A percentile compares a stretch with the other conserved stretches of the same genome.
Conservation (phyloP, 1,140 invertebrate genomes). For the Oreohelix idahoensis region DNA sequence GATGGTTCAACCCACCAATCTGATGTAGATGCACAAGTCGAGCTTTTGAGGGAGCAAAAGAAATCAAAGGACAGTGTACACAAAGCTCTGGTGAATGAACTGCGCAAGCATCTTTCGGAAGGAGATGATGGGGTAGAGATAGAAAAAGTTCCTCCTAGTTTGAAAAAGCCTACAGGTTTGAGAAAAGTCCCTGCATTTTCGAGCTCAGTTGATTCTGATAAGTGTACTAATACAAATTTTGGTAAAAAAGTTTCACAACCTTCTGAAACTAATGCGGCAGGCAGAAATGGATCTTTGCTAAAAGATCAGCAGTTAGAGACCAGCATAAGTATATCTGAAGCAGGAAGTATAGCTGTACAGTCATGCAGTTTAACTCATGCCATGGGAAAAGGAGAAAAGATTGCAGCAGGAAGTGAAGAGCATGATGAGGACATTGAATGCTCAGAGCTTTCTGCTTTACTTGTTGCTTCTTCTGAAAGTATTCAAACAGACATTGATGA, state of each 20-base stretch:
- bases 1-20: constrained; percentile 7
- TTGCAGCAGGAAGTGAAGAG: not conserved
- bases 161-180: not conserved
- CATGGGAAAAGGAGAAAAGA: not conserved
- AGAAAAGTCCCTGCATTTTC: not conserved
- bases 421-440: constrained; percentile 7
- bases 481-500: not conserved
- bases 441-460: constrained; percentile 17
- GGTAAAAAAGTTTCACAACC: not conserved
- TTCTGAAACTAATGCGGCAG: not conserved
- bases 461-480: not conserved
- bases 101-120: constrained; percentile 35
- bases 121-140: constrained; percentile 5
- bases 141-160: constrained; percentile 2
- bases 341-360: not conserved
- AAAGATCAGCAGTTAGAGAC: not conserved
- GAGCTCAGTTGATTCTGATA: not conserved
- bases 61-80: constrained; percentile 33
- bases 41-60: constrained; percentile 22
- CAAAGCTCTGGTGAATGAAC: constrained; percentile 37
- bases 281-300: not conserved
- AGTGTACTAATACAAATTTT: not conserved
- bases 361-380: not conserved
- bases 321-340: not conserved
- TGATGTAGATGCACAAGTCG: constrained; percentile 25